A percentile compares a stretch with the other conserved stretches of the same genome.
These are phyloP conservation scores for Electrophaes corylata DNA, from an alignment of 2,888 invertebrate genomes.

Conservation along the genomic window DNA sequence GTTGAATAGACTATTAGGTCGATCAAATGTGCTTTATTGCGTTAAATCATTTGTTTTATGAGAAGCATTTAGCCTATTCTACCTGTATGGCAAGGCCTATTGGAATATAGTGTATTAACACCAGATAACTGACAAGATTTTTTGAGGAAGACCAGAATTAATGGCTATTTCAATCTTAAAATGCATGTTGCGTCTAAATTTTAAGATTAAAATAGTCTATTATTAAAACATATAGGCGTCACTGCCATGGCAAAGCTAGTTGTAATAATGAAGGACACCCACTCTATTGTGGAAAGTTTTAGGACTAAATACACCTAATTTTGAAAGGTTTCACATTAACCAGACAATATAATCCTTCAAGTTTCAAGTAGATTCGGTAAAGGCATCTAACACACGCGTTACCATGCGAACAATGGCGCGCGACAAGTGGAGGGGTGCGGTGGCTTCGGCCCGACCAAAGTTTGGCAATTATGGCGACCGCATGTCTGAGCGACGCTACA, in stretches of 20 bases:
- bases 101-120: neutral
- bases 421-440: constrained; percentile 70
- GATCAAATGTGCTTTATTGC: constrained; percentile 39
- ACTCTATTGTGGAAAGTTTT: constrained; percentile 28
- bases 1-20: constrained; percentile 40
- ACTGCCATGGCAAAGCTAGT: constrained; percentile 19
- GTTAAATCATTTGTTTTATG: constrained; percentile 33
- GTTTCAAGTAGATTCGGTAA: constrained; percentile 55
- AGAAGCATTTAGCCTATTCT: constrained; percentile 4
- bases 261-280: constrained; percentile 19
- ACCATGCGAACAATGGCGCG: constrained; percentile 77
- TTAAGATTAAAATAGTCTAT: neutral
- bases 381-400: constrained; percentile 69
- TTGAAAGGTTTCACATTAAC: constrained; percentile 37
- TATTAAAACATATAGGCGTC: neutral
- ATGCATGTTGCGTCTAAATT: neutral
- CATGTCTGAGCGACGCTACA: constrained; percentile 82
- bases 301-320: constrained; percentile 39
- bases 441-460: constrained; percentile 70
- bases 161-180: neutral
- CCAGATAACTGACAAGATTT: neutral
- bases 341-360: constrained; percentile 47
- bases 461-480: constrained; percentile 84
- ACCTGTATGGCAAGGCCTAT: neutral
- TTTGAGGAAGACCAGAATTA: neutral